phyloP scores from a whole-genome alignment of 2,113 vertebrate species.

The Myotis lucifugus region DNA sequence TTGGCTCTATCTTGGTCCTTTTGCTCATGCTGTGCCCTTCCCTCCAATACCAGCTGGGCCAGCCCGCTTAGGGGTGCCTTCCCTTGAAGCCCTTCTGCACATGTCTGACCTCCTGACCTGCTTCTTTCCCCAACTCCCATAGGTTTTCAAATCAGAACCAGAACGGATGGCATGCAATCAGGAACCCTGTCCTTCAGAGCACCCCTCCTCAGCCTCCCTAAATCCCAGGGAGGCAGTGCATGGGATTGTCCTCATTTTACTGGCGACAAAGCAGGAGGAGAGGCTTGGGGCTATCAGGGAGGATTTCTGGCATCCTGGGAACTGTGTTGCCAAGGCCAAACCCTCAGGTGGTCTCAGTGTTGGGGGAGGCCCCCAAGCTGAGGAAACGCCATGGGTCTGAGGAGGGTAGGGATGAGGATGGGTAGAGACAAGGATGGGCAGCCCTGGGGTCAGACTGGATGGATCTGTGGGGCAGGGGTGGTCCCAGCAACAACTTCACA shows the following conservation, averaged over 20 bases:
- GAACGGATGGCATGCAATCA: background rate
- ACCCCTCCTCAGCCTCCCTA: background rate
- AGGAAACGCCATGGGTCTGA: background rate
- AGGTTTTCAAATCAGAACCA: background rate
- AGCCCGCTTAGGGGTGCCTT: background rate
- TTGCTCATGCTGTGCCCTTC: no score
- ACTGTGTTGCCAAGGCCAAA: background rate
- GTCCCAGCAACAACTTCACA: background rate
- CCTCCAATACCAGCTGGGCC: background rate
- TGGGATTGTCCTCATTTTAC: background rate
- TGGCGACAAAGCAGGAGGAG: background rate
- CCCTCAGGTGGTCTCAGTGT: background rate
- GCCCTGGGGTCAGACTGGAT: background rate
- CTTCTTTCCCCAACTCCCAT: background rate
- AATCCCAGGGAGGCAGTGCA: background rate
- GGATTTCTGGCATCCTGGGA: background rate
- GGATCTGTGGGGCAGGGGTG: background rate
- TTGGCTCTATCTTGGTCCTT: background rate
- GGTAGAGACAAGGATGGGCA: no score
- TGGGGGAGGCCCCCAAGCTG: background rate
- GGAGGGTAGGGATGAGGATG: fast-evolving
- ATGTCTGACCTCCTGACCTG: background rate
- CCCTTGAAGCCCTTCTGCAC: background rate
- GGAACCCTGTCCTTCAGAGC: background rate
- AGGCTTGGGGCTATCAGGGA: background rate